phyloP scores from a whole-genome alignment of 2,888 invertebrate species.

The Tubulanus polymorphus region DNA sequence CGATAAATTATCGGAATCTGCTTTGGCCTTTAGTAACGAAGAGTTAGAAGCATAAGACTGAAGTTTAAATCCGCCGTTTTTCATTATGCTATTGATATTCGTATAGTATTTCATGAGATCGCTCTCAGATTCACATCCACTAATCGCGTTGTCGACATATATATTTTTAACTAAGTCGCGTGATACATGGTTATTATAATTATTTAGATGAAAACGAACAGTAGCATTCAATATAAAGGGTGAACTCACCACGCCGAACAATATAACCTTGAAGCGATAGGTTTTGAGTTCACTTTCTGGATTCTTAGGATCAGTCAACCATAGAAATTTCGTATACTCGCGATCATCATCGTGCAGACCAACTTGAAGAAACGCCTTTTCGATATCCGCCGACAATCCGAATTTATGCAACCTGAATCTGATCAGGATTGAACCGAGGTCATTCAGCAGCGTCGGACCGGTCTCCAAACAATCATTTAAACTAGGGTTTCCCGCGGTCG shows the following conservation, averaged over 20 bases:
- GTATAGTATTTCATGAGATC: constrained; percentile 7
- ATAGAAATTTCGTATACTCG: constrained; percentile 17
- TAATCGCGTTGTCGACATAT: constrained; percentile 17
- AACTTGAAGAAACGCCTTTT: constrained; percentile 15
- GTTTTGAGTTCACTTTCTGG: constrained; percentile 9
- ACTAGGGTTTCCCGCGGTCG: constrained; percentile 9
- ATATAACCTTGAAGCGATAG: constrained; percentile 14
- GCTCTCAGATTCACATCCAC: constrained; percentile 3
- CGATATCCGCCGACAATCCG: constrained; percentile 5
- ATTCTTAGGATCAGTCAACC: constrained; percentile 16
- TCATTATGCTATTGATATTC: constrained; percentile 6
- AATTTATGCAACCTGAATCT: constrained; percentile 14
- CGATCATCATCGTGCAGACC: constrained; percentile 11
- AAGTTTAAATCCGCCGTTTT: constrained; percentile 15
- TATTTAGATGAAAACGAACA: constrained; percentile 14
- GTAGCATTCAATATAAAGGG: constrained; percentile 16
- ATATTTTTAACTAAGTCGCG: constrained; percentile 5
- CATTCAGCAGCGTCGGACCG: constrained; percentile 17
- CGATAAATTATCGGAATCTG: neutral
- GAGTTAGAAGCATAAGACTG: constrained; percentile 12
- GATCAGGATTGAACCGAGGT: constrained; percentile 14
- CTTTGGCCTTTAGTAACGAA: neutral
- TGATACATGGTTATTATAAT: neutral
- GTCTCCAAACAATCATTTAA: constrained; percentile 19
- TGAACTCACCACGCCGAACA: constrained; percentile 10